Evolutionary conservation across 2,888 invertebrate genomes (phyloP).

Genomic region (Coelinius sp.): DNA sequence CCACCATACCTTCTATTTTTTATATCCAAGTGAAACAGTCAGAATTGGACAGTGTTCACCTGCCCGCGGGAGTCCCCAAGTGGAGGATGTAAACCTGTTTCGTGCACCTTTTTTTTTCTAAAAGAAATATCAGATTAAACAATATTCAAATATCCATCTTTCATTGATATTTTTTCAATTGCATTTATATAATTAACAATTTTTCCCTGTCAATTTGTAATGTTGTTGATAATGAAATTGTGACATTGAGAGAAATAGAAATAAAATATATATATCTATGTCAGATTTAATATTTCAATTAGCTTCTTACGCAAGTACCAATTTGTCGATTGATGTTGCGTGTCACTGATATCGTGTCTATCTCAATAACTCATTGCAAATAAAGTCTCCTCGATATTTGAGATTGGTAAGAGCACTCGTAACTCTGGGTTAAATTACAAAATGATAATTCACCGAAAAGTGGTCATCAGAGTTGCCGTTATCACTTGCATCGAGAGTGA

Average conservation of each 20-base stretch:
- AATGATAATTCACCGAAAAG: neutral
- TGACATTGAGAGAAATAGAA: too few relatives aligned
- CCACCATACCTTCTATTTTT: slow-evolving; percentile 8
- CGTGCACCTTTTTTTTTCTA: slow-evolving; percentile 4
- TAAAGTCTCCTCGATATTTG: too few relatives aligned
- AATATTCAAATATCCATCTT: neutral
- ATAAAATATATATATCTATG: too few relatives aligned
- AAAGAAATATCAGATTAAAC: neutral
- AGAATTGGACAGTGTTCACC: slow-evolving; percentile 30
- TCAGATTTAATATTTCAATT: slow-evolving; percentile 19
- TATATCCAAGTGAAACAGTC: slow-evolving; percentile 2
- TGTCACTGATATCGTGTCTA: slow-evolving; percentile 10
- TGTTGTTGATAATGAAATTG: too few relatives aligned
- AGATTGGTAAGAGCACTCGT: neutral
- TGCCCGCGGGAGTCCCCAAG: slow-evolving; percentile 9
- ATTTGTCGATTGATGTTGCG: slow-evolving; percentile 19
- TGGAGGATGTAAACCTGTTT: slow-evolving; percentile 23
- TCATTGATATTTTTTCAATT: neutral
- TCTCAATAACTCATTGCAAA: slow-evolving; percentile 19
- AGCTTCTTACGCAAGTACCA: slow-evolving; percentile 10
- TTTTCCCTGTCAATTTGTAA: too few relatives aligned
- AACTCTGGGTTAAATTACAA: neutral
- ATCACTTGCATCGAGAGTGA: neutral
- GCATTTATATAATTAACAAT: neutral
- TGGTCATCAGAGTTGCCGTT: neutral